Base-by-base conservation (phyloP, 2,113 vertebrate genomes). In the Rafetus swinhoei region DNA sequence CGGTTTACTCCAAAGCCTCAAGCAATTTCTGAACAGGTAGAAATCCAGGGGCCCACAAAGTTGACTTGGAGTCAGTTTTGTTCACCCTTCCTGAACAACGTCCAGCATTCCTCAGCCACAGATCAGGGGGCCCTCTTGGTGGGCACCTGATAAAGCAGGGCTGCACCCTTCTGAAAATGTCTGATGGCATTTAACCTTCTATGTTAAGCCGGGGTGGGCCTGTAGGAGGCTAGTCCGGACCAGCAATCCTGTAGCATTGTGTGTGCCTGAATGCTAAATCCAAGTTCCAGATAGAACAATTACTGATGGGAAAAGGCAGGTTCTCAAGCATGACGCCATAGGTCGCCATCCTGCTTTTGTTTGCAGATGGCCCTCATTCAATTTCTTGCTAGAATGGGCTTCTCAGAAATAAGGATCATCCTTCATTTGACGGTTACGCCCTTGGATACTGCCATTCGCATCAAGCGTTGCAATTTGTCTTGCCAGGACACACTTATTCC, bases 391-490 rank as follows among this genome's bases (percentile, higher is more conserved):
- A 88, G 86, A 95, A 89, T 91, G 92, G 91, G 91, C 90, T 96
- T 87, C 91, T 95, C 93, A 88, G 91, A 94, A 97, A 95, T 76
- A 96, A 85, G 90, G 94, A 94, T 97, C 96, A 97, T 97, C 95
- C 94, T 94, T 97, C 95, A 96, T 97, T 96, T 97, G 96, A 97
- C 95, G 95, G 95, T 95, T 93, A 92, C 94, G 95, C 97, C 97
- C 96, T 93, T 94, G 96, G 96, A 97, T 96, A 95, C 93, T 69
- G 0, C 97, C 96, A 93, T 95, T 97, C 94, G 90, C 97, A 96
- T 95, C 93, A 90, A 96, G 97, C 93, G 60, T 9, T 45, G 94
- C 94, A 96, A 96, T 97, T 97, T 97, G 94, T 96, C 93, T 97
- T 94, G 95, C 96, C 97, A 97, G 96, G 91, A 93, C 95, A 55